Evolutionary conservation across 2,113 vertebrate genomes (phyloP).

Genomic region (Nansenia antarctica): DNA sequence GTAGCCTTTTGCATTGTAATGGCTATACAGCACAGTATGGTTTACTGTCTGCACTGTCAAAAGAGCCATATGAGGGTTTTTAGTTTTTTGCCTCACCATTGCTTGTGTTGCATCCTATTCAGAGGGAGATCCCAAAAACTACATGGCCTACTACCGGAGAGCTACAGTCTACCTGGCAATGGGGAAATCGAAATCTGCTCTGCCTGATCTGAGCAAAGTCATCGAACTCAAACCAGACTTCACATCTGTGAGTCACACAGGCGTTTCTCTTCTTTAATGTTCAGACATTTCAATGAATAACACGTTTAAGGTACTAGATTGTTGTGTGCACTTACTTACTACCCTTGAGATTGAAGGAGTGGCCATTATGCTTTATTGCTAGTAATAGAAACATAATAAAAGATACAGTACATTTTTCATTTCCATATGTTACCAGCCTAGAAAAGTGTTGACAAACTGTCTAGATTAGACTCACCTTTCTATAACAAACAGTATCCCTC

Average conservation of each 20-base stretch:
- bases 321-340: no score
- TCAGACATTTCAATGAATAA: no score
- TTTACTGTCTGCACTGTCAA: no score
- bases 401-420: not conserved
- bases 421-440: not conserved
- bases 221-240: conserved; percentile 98
- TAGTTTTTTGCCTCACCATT: not conserved
- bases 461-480: not conserved
- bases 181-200: conserved; percentile 97
- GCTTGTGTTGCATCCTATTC: conserved; percentile 10
- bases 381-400: not conserved
- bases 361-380: no score
- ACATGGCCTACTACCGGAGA: conserved; percentile 95
- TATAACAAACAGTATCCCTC: not conserved
- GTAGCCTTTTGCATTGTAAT: no score
- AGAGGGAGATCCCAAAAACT: conserved; percentile 97
- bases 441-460: not conserved
- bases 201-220: conserved; percentile 94
- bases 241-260: conserved; percentile 84
- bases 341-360: no score
- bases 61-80: no score
- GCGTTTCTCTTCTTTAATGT: no score
- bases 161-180: conserved; percentile 96
- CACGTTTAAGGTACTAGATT: no score
- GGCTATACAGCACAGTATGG: no score